Evolutionary conservation across 2,888 invertebrate genomes (phyloP).

Genomic region (Drosophila affinis): DNA sequence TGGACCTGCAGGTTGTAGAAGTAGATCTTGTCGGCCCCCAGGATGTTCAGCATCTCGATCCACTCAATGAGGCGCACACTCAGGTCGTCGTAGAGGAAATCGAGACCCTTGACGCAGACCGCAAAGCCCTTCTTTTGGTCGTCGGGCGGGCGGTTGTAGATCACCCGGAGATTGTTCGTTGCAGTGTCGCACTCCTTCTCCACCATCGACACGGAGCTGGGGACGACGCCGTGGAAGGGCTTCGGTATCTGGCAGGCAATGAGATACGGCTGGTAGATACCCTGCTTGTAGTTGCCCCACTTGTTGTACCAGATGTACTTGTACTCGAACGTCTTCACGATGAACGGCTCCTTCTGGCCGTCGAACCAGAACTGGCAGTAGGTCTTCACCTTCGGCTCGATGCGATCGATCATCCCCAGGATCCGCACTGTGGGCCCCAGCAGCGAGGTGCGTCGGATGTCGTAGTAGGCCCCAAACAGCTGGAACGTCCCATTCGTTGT

Average conservation of each 20-base stretch:
- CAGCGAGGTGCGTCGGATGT: conserved; percentile 90
- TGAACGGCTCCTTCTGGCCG: conserved; percentile 91
- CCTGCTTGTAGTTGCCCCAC: conserved; percentile 97
- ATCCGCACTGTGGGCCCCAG: conserved; percentile 93
- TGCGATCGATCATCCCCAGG: conserved; percentile 94
- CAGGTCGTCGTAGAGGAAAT: conserved; percentile 95
- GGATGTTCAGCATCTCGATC: conserved; percentile 93
- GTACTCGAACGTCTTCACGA: conserved; percentile 93
- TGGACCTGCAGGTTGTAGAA: conserved; percentile 96
- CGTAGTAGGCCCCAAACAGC: conserved; percentile 95
- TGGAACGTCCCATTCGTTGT: conserved; percentile 95
- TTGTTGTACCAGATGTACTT: conserved; percentile 97
- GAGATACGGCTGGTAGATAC: conserved; percentile 95
- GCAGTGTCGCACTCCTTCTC: conserved; percentile 93
- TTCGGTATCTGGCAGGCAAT: conserved; percentile 94
- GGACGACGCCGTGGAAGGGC: conserved; percentile 88
- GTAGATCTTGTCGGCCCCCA: conserved; percentile 96
- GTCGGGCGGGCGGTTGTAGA: conserved; percentile 89
- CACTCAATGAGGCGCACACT: conserved; percentile 96
- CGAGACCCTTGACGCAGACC: conserved; percentile 96
- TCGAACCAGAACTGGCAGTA: conserved; percentile 96
- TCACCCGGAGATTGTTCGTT: conserved; percentile 92
- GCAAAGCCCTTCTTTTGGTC: conserved; percentile 91
- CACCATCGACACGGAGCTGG: conserved; percentile 93
- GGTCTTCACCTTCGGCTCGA: conserved; percentile 92